Conservation (phyloP, 1,140 invertebrate genomes). For the Macrotrachela quadricornifera region DNA sequence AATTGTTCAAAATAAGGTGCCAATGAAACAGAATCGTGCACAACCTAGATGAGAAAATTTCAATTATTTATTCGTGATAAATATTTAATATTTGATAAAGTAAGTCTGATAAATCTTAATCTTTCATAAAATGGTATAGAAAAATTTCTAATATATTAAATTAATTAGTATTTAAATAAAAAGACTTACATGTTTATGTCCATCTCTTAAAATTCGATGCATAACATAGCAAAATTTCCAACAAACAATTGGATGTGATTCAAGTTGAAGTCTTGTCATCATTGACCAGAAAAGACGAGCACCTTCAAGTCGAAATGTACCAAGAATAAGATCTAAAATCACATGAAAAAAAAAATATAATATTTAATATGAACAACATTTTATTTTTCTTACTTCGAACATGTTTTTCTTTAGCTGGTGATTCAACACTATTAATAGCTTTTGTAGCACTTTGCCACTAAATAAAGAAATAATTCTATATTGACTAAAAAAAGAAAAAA, state of each 20-base stretch:
- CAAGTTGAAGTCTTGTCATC: slow-evolving; percentile 48
- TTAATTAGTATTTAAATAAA: too few relatives aligned
- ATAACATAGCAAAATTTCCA: slow-evolving; percentile 97
- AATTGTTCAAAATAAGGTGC: background rate
- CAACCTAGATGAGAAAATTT: background rate
- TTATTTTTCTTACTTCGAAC: slow-evolving; percentile 46
- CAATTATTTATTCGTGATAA: too few relatives aligned
- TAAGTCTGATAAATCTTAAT: background rate
- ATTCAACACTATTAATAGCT: slow-evolving; percentile 38
- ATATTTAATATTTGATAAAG: too few relatives aligned
- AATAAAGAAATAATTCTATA: too few relatives aligned
- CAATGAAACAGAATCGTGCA: background rate
- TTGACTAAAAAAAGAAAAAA: too few relatives aligned
- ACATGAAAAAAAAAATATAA: too few relatives aligned
- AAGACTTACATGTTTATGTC: slow-evolving; percentile 52
- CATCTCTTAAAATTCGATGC: slow-evolving; percentile 81
- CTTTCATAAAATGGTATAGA: background rate
- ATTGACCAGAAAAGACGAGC: slow-evolving; percentile 67
- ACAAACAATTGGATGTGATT: slow-evolving; percentile 73
- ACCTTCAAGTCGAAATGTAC: slow-evolving; percentile 77
- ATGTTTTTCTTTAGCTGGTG: slow-evolving; percentile 87
- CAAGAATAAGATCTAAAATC: slow-evolving; percentile 56
- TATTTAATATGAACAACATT: background rate
- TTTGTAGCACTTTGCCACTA: background rate
- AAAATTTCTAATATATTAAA: too few relatives aligned